phyloP scores from a whole-genome alignment of 2,888 invertebrate species.

The Platycheirus albimanus region DNA sequence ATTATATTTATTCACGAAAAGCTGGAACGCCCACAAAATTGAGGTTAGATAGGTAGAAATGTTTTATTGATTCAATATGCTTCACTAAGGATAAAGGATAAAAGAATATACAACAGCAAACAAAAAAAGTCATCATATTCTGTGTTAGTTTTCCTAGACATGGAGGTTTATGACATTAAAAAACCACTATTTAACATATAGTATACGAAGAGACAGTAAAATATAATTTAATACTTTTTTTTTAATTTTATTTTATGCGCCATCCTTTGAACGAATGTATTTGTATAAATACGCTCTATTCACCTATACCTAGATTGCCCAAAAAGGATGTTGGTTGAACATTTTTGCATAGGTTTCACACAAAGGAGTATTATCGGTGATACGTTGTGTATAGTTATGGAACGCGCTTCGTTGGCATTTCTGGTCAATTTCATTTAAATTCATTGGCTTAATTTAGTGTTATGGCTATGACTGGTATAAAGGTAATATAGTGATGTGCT shows the following conservation, averaged over 20 bases:
- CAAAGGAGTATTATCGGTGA: constrained; percentile 44
- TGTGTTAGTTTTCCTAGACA: no score
- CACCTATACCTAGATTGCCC: constrained; percentile 21
- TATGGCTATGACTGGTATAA: not conserved
- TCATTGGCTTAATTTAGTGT: constrained; percentile 20
- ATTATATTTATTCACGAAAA: constrained; percentile 57
- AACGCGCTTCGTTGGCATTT: constrained; percentile 49
- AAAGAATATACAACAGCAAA: not conserved
- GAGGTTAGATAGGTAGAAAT: constrained; percentile 65
- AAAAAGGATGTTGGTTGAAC: not conserved
- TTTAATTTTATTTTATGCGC: not conserved
- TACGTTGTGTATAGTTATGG: constrained; percentile 15
- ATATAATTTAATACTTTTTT: no score
- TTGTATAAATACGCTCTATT: constrained; percentile 26
- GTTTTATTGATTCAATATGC: constrained; percentile 65
- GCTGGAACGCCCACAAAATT: constrained; percentile 58
- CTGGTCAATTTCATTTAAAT: constrained; percentile 61
- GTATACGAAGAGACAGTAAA: no score
- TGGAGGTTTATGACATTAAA: constrained; percentile 37
- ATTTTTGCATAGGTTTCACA: constrained; percentile 22
- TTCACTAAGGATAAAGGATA: constrained; percentile 30
- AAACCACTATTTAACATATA: constrained; percentile 59
- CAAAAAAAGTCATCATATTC: constrained; percentile 25
- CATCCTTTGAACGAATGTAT: not conserved
- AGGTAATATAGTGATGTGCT: not conserved